Evolutionary conservation across 2,113 vertebrate genomes (phyloP).

Genomic region (Rhadina sibilatrix): DNA sequence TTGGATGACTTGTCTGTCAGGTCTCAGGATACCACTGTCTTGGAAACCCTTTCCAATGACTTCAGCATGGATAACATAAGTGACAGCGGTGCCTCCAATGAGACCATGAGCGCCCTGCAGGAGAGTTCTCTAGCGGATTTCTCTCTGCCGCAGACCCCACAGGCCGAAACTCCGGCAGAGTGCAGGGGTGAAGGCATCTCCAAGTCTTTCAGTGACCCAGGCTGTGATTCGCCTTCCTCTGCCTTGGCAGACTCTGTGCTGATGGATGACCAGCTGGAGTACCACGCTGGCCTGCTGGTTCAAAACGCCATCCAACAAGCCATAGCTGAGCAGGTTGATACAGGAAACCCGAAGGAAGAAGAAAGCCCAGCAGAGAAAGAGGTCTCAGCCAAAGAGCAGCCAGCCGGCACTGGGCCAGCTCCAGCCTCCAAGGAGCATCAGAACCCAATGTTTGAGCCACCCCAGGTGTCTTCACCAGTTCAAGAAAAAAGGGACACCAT

Average conservation of each 20-base stretch:
- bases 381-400: not conserved
- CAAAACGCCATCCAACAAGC: constrained; percentile 92
- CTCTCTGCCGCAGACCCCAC: constrained; percentile 84
- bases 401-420: not conserved
- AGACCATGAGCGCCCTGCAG: constrained; percentile 82
- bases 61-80: constrained; percentile 95
- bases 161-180: constrained; percentile 81
- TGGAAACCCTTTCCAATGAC: constrained; percentile 86
- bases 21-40: constrained; percentile 89
- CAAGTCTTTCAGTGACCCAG: constrained; percentile 76
- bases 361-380: constrained; percentile 24
- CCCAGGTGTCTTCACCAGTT: constrained; percentile 80
- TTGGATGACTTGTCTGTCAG: constrained; percentile 91
- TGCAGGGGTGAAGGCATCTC: constrained; percentile 71
- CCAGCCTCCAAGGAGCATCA: constrained; percentile 46
- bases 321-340: constrained; percentile 81
- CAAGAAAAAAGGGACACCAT: constrained; percentile 77
- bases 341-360: not conserved
- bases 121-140: constrained; percentile 80
- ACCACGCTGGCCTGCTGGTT: constrained; percentile 89
- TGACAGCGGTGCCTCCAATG: constrained; percentile 90
- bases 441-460: constrained; percentile 67
- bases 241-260: constrained; percentile 62
- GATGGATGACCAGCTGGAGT: constrained; percentile 85
- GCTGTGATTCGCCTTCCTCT: constrained; percentile 68